These are phyloP conservation scores for Apamea sordens DNA, from an alignment of 2,888 invertebrate species.

Conservation along the genomic window DNA sequence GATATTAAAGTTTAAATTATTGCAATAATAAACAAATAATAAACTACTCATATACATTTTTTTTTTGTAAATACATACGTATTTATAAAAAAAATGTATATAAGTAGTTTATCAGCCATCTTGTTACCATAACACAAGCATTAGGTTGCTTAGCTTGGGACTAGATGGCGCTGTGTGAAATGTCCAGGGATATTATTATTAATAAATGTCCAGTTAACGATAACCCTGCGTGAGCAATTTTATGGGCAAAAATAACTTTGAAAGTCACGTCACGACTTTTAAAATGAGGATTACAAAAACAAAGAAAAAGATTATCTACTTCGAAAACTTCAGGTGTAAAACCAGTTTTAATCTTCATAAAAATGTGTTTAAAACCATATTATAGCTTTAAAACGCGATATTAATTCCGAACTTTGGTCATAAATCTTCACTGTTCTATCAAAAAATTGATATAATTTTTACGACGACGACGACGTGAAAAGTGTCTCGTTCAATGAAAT, in stretches of 20 bases:
- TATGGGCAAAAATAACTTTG: background rate
- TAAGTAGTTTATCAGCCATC: too few species aligned
- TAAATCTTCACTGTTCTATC: constrained; percentile 61
- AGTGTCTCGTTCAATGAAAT: constrained; percentile 38
- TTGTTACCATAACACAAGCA: too few species aligned
- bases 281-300: constrained; percentile 43
- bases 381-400: constrained; percentile 59
- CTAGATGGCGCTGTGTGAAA: too few species aligned
- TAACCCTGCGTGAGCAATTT: constrained; percentile 12
- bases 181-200: too few species aligned
- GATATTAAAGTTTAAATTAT: background rate
- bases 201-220: background rate
- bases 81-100: too few species aligned
- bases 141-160: too few species aligned
- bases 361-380: constrained; percentile 63
- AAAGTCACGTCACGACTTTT: constrained; percentile 12
- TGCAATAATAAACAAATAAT: too few species aligned
- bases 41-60: too few species aligned
- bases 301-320: constrained; percentile 45
- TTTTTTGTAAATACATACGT: too few species aligned
- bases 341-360: constrained; percentile 63
- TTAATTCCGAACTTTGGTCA: constrained; percentile 57
- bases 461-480: constrained; percentile 46
- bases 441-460: constrained; percentile 62
- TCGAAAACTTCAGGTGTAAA: constrained; percentile 58